Evolutionary conservation across 2,888 invertebrate genomes (phyloP), one percentile per base, ranked within the genome.

Genomic region (Xestia xanthographa): DNA sequence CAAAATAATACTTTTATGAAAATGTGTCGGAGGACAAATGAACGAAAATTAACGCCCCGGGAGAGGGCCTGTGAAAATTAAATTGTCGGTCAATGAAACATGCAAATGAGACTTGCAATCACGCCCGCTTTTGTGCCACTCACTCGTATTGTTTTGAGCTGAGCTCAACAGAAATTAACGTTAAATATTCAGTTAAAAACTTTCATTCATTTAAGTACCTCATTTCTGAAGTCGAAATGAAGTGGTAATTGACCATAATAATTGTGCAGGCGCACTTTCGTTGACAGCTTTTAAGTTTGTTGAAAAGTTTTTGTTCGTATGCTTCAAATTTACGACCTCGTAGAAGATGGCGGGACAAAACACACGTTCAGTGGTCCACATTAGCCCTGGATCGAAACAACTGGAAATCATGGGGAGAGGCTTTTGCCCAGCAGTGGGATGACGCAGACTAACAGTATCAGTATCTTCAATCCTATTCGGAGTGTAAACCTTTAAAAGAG

Each of bases 41-140:
- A 89, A 90, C 87, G 89, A 89, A 92, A 93, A 93, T 93, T 90
- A 92, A 90, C 89, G 90, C 87, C 89, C 89, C 87, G 84, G 79
- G 88, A 87, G 89, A 88, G 89, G 91, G 89, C 87, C 90, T 85
- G 90, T 87, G 92, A 87, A 92, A 95, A 95, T 95, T 93, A 93
- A 95, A 95, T 95, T 93, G 93, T 93, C 93, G 91, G 93, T 93
- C 94, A 95, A 94, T 95, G 94, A 93, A 94, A 94, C 92, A 95
- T 95, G 95, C 92, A 95, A 95, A 95, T 94, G 92, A 93, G 93
- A 88, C 89, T 87, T 92, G 94, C 95, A 95, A 95, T 95, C 95
- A 94, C 92, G 91, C 83, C 84, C 88, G 90, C 93, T 92, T 93
- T 95, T 95, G 95, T 95, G 90, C 86, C 88, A 85, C 89, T 87